These are phyloP conservation scores for Albula goreensis DNA, from an alignment of 2,113 vertebrate genomes.

Conservation along the genomic window DNA sequence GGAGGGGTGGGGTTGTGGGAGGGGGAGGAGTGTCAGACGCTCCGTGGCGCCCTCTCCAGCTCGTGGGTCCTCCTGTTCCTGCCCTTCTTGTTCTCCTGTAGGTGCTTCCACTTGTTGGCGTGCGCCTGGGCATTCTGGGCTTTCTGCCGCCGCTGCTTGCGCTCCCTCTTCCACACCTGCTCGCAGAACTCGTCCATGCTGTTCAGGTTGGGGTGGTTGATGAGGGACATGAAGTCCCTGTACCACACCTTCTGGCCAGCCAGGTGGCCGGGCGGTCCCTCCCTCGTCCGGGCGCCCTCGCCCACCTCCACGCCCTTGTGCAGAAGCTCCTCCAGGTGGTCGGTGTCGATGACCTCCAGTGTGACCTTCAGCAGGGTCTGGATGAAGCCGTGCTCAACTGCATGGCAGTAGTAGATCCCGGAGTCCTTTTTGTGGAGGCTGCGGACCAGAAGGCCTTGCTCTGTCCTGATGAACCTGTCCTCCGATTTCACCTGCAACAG, in stretches of 20 bases:
- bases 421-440: conserved; percentile 82
- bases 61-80: conserved; percentile 98
- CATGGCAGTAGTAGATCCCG: conserved; percentile 88
- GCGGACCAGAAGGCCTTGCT: conserved; percentile 89
- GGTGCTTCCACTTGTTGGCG: conserved; percentile 90
- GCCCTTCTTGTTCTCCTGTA: conserved; percentile 95
- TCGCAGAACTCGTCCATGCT: conserved; percentile 97
- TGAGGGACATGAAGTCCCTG: conserved; percentile 94
- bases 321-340: conserved; percentile 87
- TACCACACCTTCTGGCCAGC: conserved; percentile 95
- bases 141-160: conserved; percentile 87
- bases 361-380: conserved; percentile 90
- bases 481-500: conserved; percentile 77
- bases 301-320: conserved; percentile 78
- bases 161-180: conserved; percentile 96
- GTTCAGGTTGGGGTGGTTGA: conserved; percentile 93
- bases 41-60: conserved; percentile 92
- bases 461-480: conserved; percentile 84
- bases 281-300: conserved; percentile 64
- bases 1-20: conserved; percentile 32
- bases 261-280: conserved; percentile 60
- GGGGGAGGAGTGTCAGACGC: conserved; percentile 79
- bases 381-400: conserved; percentile 94
- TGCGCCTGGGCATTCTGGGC: conserved; percentile 71
- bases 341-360: conserved; percentile 88